Evolutionary conservation across 2,797 vertebrate species (phyloP).

Genomic region (Anas acuta): DNA sequence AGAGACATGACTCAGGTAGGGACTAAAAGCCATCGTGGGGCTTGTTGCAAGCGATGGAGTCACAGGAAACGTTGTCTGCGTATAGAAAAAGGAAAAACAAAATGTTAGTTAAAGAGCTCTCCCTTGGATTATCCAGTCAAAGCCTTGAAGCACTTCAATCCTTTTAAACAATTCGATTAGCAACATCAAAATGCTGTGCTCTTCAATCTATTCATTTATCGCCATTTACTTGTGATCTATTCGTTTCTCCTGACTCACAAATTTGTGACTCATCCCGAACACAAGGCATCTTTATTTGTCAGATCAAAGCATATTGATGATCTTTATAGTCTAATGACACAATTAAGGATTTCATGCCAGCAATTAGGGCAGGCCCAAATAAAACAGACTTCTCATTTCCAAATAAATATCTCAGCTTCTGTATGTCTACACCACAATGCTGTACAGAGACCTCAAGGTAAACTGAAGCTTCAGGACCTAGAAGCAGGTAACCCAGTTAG

Average conservation of each 20-base stretch:
- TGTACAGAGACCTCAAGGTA: not conserved
- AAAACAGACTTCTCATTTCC: conserved; percentile 33
- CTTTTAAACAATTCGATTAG: conserved; percentile 5
- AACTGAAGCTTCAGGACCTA: not conserved
- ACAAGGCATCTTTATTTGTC: conserved; percentile 44
- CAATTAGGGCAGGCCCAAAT: conserved; percentile 55
- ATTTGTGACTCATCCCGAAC: conserved; percentile 44
- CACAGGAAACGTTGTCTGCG: conserved; percentile 91
- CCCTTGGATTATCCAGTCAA: not conserved
- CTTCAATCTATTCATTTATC: conserved; percentile 9
- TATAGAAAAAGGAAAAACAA: conserved; percentile 48
- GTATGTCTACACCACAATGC: not conserved
- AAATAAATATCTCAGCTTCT: not conserved
- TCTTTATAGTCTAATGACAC: conserved; percentile 65
- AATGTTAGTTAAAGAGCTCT: not conserved
- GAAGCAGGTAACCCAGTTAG: not conserved
- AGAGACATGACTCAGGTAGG: conserved; percentile 93
- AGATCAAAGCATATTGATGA: conserved; percentile 61
- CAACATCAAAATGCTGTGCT: not conserved
- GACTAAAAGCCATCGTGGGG: conserved; percentile 92
- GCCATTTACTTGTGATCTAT: conserved; percentile 7
- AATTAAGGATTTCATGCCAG: conserved; percentile 57
- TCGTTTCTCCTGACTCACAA: conserved; percentile 40
- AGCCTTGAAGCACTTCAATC: conserved; percentile 1
- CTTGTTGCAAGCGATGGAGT: conserved; percentile 88